These are phyloP conservation scores for Sarcophaga caerulescens DNA, from an alignment of 2,888 invertebrate species.

Conservation along the genomic window DNA sequence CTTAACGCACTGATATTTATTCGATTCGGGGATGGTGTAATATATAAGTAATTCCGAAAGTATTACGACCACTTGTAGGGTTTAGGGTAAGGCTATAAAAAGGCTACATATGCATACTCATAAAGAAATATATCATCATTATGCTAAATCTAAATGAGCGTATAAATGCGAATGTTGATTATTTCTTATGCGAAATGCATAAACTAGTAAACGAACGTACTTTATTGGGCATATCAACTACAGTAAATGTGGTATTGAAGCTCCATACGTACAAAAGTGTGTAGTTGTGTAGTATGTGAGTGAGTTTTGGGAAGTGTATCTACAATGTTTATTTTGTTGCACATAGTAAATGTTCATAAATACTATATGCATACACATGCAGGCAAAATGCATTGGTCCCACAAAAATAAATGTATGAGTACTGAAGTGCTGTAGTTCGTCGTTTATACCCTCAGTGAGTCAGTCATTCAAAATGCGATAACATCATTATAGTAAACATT, in stretches of 20 bases:
- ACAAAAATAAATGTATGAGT: background rate
- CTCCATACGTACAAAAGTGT: too few relatives aligned
- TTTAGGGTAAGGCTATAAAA: background rate
- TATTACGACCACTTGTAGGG: constrained; percentile 29
- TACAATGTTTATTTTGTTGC: too few relatives aligned
- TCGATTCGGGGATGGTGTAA: too few relatives aligned
- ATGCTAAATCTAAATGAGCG: constrained; percentile 64
- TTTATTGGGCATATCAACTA: constrained; percentile 37
- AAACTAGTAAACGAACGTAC: constrained; percentile 43
- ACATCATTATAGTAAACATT: constrained; percentile 61
- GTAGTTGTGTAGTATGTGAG: too few relatives aligned
- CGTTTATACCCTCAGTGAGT: background rate
- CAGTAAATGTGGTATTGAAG: constrained; percentile 1
- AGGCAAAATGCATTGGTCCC: background rate
- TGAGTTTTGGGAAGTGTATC: too few relatives aligned
- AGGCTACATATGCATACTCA: constrained; percentile 3
- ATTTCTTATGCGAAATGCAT: constrained; percentile 46
- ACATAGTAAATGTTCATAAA: background rate
- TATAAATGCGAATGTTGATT: constrained; percentile 54
- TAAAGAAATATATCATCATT: constrained; percentile 49
- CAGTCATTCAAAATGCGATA: constrained; percentile 55
- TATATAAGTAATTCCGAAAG: background rate
- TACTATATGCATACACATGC: background rate
- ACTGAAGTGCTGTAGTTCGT: constrained; percentile 37
- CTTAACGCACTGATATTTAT: too few relatives aligned